phyloP scores from a whole-genome alignment of 2,797 vertebrate species.

The Centroberyx gerrardi region DNA sequence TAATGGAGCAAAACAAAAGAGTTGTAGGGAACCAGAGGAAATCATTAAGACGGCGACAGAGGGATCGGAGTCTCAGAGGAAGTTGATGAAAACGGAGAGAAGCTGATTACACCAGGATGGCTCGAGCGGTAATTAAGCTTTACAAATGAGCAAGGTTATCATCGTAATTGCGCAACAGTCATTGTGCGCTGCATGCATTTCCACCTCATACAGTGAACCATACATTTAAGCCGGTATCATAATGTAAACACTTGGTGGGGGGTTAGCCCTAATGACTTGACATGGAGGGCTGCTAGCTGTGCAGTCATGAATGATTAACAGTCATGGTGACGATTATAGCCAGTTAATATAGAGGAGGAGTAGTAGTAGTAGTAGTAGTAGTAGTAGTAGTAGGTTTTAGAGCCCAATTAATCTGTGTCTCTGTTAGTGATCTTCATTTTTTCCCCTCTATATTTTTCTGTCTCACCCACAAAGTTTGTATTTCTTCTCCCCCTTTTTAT shows the following conservation, averaged over 20 bases:
- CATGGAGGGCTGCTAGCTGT: conserved; percentile 59
- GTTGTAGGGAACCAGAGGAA: background rate
- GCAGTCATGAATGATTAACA: conserved; percentile 70
- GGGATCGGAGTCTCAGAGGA: background rate
- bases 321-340: conserved; percentile 36
- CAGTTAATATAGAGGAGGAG: conserved; percentile 10
- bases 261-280: conserved; percentile 68
- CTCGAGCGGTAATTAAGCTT: conserved; percentile 23
- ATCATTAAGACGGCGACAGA: background rate
- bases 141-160: conserved; percentile 52
- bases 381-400: too few species aligned
- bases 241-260: conserved; percentile 69
- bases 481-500: too few species aligned
- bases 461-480: too few species aligned
- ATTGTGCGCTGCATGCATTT: conserved; percentile 54
- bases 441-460: too few species aligned
- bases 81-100: background rate
- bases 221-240: conserved; percentile 54
- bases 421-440: too few species aligned
- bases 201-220: conserved; percentile 59
- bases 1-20: background rate
- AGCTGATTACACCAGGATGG: conserved; percentile 6
- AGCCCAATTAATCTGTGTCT: too few species aligned
- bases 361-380: background rate
- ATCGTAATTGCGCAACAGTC: conserved; percentile 50